Evolutionary conservation across 2,113 vertebrate species (phyloP).

Genomic region (Delphinapterus leucas): DNA sequence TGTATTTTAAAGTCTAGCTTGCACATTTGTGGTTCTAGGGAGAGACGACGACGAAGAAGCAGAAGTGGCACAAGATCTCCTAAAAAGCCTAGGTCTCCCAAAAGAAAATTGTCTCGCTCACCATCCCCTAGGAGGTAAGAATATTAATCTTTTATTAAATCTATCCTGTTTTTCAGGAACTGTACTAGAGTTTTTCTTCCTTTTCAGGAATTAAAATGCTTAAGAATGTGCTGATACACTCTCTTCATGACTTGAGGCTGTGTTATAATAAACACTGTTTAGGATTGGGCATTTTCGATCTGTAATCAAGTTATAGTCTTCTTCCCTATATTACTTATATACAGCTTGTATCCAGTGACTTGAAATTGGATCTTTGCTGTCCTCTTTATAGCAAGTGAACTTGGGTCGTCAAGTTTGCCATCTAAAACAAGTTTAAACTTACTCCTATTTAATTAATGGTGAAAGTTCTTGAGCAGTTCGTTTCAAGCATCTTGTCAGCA

Average conservation of each 20-base stretch:
- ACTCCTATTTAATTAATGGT: background rate
- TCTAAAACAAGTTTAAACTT: background rate
- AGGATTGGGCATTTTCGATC: background rate
- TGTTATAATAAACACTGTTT: background rate
- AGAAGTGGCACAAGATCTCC: slow-evolving; percentile 90
- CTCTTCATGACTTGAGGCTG: background rate
- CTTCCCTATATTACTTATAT: background rate
- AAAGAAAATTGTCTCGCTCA: slow-evolving; percentile 89
- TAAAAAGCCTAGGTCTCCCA: slow-evolving; percentile 92
- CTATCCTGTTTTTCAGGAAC: background rate
- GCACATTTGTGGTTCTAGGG: slow-evolving; percentile 72
- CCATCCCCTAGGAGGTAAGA: slow-evolving; percentile 92
- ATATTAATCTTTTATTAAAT: background rate
- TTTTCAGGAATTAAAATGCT: background rate
- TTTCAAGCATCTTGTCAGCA: background rate
- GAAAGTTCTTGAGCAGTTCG: background rate
- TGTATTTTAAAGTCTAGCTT: slow-evolving; percentile 55
- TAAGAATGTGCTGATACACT: background rate
- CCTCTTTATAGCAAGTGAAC: background rate
- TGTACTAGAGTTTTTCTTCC: background rate
- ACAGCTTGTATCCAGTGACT: background rate
- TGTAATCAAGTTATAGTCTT: background rate
- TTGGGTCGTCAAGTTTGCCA: background rate
- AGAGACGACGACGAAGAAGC: slow-evolving; percentile 89
- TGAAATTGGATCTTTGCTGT: background rate